Conservation (phyloP, 2,888 invertebrate genomes). For the Epicampocera succincta region DNA sequence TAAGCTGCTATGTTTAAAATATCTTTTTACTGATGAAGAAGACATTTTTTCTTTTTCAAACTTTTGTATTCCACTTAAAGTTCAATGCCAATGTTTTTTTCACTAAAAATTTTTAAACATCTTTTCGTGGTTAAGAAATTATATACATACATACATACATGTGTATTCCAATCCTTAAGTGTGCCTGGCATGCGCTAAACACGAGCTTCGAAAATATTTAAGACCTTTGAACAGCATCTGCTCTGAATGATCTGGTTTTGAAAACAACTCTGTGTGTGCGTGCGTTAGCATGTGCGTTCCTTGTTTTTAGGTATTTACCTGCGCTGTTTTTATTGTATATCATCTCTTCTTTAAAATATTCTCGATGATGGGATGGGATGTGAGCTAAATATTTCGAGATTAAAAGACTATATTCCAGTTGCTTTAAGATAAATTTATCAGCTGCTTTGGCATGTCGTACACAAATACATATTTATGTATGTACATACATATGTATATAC, state of each 20-base stretch:
- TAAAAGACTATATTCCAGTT: slow-evolving; percentile 10
- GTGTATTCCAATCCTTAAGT: slow-evolving; percentile 60
- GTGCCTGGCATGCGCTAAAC: slow-evolving; percentile 78
- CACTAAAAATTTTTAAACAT: slow-evolving; percentile 30
- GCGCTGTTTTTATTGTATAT: slow-evolving; percentile 31
- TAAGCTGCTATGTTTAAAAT: slow-evolving; percentile 74
- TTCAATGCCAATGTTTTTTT: slow-evolving; percentile 76
- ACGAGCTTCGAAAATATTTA: slow-evolving; percentile 73
- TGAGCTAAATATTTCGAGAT: slow-evolving; percentile 30
- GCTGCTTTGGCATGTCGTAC: slow-evolving; percentile 4
- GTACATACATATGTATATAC: too few species aligned
- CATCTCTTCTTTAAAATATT: slow-evolving; percentile 33
- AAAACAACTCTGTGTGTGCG: neutral
- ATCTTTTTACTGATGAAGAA: slow-evolving; percentile 73
- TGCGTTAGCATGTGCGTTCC: slow-evolving; percentile 8
- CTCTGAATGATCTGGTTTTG: slow-evolving; percentile 56
- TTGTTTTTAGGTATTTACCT: slow-evolving; percentile 55
- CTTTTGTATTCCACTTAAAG: slow-evolving; percentile 72
- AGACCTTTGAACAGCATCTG: slow-evolving; percentile 55
- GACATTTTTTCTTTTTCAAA: slow-evolving; percentile 64
- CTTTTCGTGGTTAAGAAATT: slow-evolving; percentile 33
- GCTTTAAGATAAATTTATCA: neutral
- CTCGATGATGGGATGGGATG: slow-evolving; percentile 17
- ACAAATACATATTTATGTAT: neutral
- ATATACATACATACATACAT: neutral